These are phyloP conservation scores for Cottoperca gobio DNA, from an alignment of 2,797 vertebrate species.

Conservation along the genomic window DNA sequence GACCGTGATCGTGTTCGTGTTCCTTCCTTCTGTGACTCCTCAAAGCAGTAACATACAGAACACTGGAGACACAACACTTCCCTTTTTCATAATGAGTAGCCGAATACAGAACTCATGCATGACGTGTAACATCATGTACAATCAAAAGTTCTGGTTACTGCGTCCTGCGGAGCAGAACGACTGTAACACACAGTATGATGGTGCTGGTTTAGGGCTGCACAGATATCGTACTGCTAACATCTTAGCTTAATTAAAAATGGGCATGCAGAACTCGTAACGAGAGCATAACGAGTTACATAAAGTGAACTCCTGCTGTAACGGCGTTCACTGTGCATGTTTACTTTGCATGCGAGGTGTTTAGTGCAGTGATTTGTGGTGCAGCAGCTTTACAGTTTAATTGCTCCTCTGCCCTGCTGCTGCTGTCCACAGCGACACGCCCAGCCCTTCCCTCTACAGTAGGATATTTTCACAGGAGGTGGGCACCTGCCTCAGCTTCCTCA, in stretches of 20 bases:
- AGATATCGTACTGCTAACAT: background rate
- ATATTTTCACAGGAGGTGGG: slow-evolving; percentile 80
- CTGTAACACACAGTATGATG: too few species aligned
- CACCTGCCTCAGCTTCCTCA: slow-evolving; percentile 77
- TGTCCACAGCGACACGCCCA: slow-evolving; percentile 43
- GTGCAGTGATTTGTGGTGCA: slow-evolving; percentile 22
- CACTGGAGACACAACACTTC: too few species aligned
- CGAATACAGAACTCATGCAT: too few species aligned
- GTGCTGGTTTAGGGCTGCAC: background rate
- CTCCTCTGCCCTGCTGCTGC: slow-evolving; percentile 33
- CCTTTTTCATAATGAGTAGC: too few species aligned
- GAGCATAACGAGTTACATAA: background rate
- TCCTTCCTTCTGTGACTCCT: too few species aligned
- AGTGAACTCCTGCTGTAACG: background rate
- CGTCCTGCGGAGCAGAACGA: too few species aligned
- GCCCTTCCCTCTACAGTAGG: slow-evolving; percentile 51
- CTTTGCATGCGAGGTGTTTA: slow-evolving; percentile 5
- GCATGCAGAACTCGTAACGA: background rate
- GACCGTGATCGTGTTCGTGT: too few species aligned
- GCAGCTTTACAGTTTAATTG: slow-evolving; percentile 57
- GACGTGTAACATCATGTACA: too few species aligned
- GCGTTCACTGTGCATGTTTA: background rate
- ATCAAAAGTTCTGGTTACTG: too few species aligned
- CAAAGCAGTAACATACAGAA: too few species aligned
- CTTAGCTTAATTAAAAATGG: background rate